Evolutionary conservation across 2,113 vertebrate species (phyloP), one percentile per base, ranked within the genome.

Genomic region (Eubucco bourcierii): DNA sequence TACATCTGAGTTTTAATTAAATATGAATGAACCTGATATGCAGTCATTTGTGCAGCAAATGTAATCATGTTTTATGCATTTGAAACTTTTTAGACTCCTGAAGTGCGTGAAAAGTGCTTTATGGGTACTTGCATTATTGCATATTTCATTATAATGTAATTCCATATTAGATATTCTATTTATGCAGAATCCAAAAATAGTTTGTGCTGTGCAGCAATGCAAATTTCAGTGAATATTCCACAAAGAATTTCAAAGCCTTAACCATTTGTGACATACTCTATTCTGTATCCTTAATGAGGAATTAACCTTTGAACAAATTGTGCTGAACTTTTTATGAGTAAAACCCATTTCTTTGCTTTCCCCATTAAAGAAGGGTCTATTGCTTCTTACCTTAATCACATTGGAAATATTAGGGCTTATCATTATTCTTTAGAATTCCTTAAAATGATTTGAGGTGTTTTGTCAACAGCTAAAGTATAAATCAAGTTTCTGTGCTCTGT

Each of bases 61-160:
- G 67, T 95, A 94, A 90, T 92, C 47, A 71, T 95, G 91, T 94
- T 96, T 96, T 95, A 90, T 94, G 90, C 84, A 68, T 95, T 96
- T 96, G 87, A 95, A 95, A 93, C 74, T 52, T 96, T 95, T 53
- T 85, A 80, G 88, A 88, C 96, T 95, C 75, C 87, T 65, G 71
- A 37, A 70, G 90, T 95, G 95, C 80, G 83, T 82, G 78, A 95
- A 92, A 96, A 94, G 84, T 84, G 83, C 86, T 96, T 90, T 87
- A 92, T 81, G 93, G 90, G 76, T 76, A 41, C 95, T 96, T 94
- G 84, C 66, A 86, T 95, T 96, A 95, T 94, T 95, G 88, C 86
- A 93, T 95, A 97, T 96, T 98, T 97, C 96, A 97, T 97, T 95
- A 90, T 93, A 96, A 97, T 93, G 82, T 87, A 96, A 96, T 96